Percentiles rank a stretch among this genome's conserved stretches.
phyloP scores from a whole-genome alignment of 2,888 invertebrate genomes.

The Hofmannophila pseudospretella region DNA sequence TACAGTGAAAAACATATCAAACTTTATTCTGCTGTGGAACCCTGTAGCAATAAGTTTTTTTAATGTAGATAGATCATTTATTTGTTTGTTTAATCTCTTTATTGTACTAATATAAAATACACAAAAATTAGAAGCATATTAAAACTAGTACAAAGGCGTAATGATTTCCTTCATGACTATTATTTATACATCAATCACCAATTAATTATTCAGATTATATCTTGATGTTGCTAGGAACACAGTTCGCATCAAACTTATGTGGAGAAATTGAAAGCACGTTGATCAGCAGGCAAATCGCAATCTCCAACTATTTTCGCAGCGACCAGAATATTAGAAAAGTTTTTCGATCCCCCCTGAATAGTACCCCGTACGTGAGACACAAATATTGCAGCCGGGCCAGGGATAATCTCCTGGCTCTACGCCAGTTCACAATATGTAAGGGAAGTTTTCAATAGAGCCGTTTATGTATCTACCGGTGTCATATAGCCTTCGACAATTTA shows the following conservation, averaged over 20 bases:
- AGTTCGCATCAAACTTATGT: neutral
- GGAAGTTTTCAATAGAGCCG: constrained; percentile 53
- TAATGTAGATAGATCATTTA: too few species aligned
- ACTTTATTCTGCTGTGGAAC: too few species aligned
- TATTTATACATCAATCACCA: too few species aligned
- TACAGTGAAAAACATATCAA: too few species aligned
- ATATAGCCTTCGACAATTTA: constrained; percentile 27
- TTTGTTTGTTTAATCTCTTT: too few species aligned
- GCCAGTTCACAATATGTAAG: constrained; percentile 71
- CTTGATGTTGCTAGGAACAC: too few species aligned
- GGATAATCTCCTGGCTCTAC: constrained; percentile 65
- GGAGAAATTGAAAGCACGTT: constrained; percentile 9
- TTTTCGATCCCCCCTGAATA: constrained; percentile 68
- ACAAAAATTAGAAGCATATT: too few species aligned
- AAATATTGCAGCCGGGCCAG: constrained; percentile 57
- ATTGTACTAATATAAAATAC: too few species aligned
- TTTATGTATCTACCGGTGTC: constrained; percentile 26
- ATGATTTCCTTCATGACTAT: too few species aligned
- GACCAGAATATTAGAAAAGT: constrained; percentile 73
- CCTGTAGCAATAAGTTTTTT: too few species aligned
- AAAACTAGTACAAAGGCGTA: too few species aligned
- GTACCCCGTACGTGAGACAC: constrained; percentile 63
- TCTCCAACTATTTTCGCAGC: constrained; percentile 47
- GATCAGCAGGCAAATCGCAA: constrained; percentile 35
- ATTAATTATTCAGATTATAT: too few species aligned